Base-by-base conservation (phyloP, 1,140 invertebrate genomes). In the Diorhabda elongata region DNA sequence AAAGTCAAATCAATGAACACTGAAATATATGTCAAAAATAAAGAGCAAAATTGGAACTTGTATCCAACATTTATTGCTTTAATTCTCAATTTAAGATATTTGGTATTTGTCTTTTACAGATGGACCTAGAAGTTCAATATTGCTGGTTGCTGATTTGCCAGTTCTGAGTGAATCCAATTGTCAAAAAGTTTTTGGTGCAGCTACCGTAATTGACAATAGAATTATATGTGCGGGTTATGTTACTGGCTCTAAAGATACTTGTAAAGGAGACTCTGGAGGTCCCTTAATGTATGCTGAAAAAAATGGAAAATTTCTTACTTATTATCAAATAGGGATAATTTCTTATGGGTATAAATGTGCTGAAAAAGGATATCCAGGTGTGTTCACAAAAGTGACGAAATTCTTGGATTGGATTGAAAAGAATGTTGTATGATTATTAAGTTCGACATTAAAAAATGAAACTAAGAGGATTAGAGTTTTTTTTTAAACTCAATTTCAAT, bases 231-330 rank as follows among this genome's bases (percentile, higher is more conserved):
- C 93, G 3, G 93, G 92, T 8, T 87, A 84, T 68, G 77, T 84
- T 42, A 69, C 77, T 3, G 92, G 92, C 0, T 89, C 90, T 11
- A 90, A 91, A 77, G 93, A 95, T 79, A 88, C 92, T 5, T 95
- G 93, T 76, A 89, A 92, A 80, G 93, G 93, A 26, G 93, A 95
- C 80, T 94, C 92, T 45, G 93, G 93, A 5, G 93, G 93, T 26
- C 92, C 93, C 0, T 76, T 95, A 3, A 92, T 95, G 90, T 78
- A 81, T 41, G 84, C 81, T 26, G 78, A 81, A 41, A 78, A 77
- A n/a, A 75, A 77, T 26, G 68, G 2, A 61, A 73, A 62, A 44
- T 61, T 70, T 45, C 44, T 73, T 4, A 61, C 8, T 9, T 73
- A 65, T 44, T 87, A 89, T 69, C 79, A 86, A 60, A 86, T 92